Evolutionary conservation across 2,888 invertebrate species (phyloP).

Genomic region (Conomelus anceps): DNA sequence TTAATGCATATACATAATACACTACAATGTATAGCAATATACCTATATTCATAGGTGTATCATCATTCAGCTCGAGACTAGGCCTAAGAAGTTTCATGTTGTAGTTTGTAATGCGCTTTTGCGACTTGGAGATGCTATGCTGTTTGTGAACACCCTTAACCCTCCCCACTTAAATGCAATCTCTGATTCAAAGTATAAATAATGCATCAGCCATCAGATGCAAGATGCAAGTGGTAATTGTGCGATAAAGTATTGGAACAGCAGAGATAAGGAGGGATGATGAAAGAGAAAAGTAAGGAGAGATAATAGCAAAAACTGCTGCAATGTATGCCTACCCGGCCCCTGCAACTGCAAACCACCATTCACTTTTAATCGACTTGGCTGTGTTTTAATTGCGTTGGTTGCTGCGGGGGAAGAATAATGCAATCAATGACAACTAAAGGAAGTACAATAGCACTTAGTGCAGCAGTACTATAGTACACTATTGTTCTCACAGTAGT

Average conservation of each 20-base stretch:
- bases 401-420: neutral
- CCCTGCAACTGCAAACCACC: neutral
- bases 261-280: neutral
- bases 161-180: neutral
- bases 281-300: neutral
- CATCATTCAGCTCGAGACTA: neutral
- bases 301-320: neutral
- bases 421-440: neutral
- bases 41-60: neutral
- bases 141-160: neutral
- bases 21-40: neutral
- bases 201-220: neutral
- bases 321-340: neutral
- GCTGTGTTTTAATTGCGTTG: neutral
- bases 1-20: neutral
- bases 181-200: neutral
- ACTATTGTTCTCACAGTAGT: neutral
- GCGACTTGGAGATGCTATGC: neutral
- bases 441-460: no score
- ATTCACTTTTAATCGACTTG: neutral
- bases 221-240: neutral
- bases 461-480: neutral
- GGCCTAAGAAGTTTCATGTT: neutral
- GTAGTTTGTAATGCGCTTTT: neutral
- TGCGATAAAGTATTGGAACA: neutral